Percentiles rank a stretch among this genome's conserved stretches.
phyloP scores from a whole-genome alignment of 2,888 invertebrate genomes.

The Minunthozetes semirufus region DNA sequence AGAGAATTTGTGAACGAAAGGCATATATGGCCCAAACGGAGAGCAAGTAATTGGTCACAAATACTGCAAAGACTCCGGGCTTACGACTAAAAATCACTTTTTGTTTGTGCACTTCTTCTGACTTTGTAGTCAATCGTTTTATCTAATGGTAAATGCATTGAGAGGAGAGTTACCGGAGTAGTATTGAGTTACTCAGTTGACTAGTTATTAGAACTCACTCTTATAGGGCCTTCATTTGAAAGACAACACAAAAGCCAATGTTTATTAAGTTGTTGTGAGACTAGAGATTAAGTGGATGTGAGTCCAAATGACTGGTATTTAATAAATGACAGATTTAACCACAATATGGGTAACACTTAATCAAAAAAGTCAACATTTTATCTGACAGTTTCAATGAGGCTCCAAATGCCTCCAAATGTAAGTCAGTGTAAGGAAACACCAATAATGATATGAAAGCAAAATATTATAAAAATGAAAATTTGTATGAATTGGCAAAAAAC shows the following conservation, averaged over 20 bases:
- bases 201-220: conserved; percentile 1
- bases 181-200: not conserved
- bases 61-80: not conserved
- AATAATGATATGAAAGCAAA: conserved; percentile 12
- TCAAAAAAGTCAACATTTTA: conserved; percentile 11
- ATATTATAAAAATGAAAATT: not conserved
- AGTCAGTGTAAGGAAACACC: not conserved
- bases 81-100: not conserved
- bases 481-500: conserved; percentile 15
- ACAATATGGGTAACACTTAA: conserved; percentile 13
- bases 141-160: conserved; percentile 7
- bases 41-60: not conserved
- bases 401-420: not conserved
- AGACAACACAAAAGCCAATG: conserved; percentile 28
- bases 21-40: not conserved
- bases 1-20: too few relatives aligned
- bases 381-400: conserved; percentile 7
- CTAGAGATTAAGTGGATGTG: conserved; percentile 21
- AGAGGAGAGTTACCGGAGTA: not conserved
- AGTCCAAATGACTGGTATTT: conserved; percentile 26
- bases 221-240: not conserved
- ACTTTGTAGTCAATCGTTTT: not conserved
- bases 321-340: conserved; percentile 29
- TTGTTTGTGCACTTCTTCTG: not conserved
- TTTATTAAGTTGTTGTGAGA: conserved; percentile 27